Evolutionary conservation across 2,888 invertebrate species (phyloP), one percentile per base, ranked within the genome.

Genomic region (Zootermopsis nevadensis): DNA sequence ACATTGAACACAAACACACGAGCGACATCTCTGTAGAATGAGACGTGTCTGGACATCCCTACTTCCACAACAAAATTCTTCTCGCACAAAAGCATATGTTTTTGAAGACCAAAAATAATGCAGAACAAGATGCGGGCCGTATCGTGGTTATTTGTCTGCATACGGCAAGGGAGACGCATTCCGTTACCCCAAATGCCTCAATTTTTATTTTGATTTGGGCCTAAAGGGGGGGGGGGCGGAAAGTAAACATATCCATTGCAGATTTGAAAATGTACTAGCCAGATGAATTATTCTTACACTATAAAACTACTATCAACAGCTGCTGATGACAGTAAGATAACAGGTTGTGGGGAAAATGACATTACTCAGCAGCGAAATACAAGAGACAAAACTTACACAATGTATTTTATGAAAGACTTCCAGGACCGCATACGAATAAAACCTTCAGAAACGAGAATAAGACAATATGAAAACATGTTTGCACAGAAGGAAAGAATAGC

Each of bases 81-180:
- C n/a, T 60, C 60, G 12, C 60, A 15, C 60, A 60, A 60, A 60
- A 27, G 48, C 76, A 76, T 38, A 33, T 42, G 76, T n/a, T 77
- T 22, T 4, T 77, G 77, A 77, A 77, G 30, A 77, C 31, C 31
- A 77, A 55, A 30, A 53, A 77, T 77, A 55, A 48, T 77, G 55
- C 31, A 42, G 69, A 69, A 30, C 33, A 69, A 60, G 69, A 12
- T 69, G 15, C 33, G 55, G 77, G 24, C 31, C 77, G 31, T 77
- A 55, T 77, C 31, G 24, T 38, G 77, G 77, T 48, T 76, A 76
- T 76, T 31, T 76, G 76, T 42, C 77, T 77, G 77, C 77, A 48
- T 7, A 69, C 33, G 69, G 69, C 69, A 69, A 69, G 33, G 69
- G 69, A 19, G 33, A 69, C 19, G 33, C 55, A 77, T 77, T 77